phyloP scores from a whole-genome alignment of 2,888 invertebrate species.

The Agriopis aurantiaria region DNA sequence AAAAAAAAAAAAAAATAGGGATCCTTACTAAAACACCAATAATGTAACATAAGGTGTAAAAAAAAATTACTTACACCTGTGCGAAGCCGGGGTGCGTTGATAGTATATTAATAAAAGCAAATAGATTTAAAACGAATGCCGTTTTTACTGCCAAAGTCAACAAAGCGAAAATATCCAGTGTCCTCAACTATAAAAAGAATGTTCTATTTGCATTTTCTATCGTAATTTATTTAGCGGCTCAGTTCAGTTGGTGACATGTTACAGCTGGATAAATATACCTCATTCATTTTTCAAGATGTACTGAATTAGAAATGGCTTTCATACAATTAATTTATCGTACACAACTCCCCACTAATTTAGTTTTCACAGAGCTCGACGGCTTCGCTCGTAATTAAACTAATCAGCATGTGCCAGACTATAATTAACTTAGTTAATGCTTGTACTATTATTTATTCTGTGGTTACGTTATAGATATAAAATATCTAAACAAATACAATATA shows the following conservation, averaged over 20 bases:
- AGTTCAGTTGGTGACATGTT: neutral
- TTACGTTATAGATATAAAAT: too few relatives aligned
- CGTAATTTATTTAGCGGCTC: neutral
- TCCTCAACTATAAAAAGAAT: conserved; percentile 11
- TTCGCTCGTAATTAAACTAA: conserved; percentile 14
- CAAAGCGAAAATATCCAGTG: conserved; percentile 16
- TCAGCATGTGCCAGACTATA: conserved; percentile 3
- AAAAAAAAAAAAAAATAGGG: too few relatives aligned
- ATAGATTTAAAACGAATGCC: neutral
- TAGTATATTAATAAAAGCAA: neutral
- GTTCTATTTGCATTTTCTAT: neutral
- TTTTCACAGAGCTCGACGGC: neutral
- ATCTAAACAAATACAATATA: neutral
- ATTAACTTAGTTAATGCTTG: neutral
- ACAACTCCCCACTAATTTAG: conserved; percentile 5
- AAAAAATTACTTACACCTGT: too few relatives aligned
- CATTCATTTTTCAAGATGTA: neutral
- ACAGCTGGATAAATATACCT: conserved; percentile 9
- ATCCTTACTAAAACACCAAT: too few relatives aligned
- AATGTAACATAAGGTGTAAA: too few relatives aligned
- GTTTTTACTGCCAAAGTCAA: conserved; percentile 9
- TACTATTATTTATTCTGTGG: neutral
- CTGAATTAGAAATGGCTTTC: conserved; percentile 3
- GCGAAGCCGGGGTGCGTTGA: too few relatives aligned
- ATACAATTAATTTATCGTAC: conserved; percentile 13